Evolutionary conservation across 2,113 vertebrate genomes (phyloP).

Genomic region (Tenrec ecaudatus): DNA sequence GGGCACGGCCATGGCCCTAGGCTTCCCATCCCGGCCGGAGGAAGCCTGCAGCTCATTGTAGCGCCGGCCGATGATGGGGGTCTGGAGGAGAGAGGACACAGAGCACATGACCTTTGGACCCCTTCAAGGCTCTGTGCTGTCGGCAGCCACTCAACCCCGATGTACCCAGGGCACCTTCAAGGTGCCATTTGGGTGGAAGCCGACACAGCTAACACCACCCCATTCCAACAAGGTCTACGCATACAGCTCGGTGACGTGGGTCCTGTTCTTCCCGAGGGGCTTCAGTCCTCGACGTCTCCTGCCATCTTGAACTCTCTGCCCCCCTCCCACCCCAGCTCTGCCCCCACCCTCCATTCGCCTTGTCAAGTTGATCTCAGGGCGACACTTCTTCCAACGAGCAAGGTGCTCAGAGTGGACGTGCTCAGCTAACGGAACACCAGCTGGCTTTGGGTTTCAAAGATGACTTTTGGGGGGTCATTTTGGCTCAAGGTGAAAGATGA

Average conservation of each 20-base stretch:
- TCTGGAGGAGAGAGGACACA: constrained; percentile 87
- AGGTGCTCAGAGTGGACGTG: background rate
- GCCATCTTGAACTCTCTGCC: background rate
- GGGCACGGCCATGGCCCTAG: constrained; percentile 94
- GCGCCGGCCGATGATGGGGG: constrained; percentile 95
- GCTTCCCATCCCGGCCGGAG: constrained; percentile 94
- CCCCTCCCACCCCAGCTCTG: background rate
- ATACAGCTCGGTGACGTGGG: background rate
- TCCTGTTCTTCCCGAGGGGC: background rate
- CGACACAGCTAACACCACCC: background rate
- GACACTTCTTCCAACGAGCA: background rate
- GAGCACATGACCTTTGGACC: constrained; percentile 16
- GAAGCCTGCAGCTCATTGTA: constrained; percentile 96
- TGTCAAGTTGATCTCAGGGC: background rate
- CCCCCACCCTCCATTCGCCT: background rate
- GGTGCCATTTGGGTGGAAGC: background rate
- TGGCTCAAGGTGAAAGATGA: background rate
- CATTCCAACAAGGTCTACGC: background rate
- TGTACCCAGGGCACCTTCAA: background rate
- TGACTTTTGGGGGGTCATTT: background rate
- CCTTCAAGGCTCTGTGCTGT: background rate
- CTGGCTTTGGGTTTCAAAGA: background rate
- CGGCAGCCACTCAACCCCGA: background rate
- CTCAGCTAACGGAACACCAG: no score
- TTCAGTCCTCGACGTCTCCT: background rate